These are phyloP conservation scores for Eurypyga helias DNA, from an alignment of 2,113 vertebrate genomes.

Conservation along the genomic window DNA sequence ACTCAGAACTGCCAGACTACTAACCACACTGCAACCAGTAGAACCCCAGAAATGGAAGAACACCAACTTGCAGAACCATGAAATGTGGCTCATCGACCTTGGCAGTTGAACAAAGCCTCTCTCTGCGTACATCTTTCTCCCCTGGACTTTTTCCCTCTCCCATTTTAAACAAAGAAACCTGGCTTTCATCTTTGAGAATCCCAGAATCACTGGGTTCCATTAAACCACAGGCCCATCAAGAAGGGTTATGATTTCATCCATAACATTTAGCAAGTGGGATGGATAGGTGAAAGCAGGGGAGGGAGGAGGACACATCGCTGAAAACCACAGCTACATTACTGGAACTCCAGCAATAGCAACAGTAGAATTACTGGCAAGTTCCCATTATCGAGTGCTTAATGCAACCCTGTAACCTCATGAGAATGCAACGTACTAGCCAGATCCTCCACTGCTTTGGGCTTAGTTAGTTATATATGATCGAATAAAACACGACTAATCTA, in stretches of 20 bases:
- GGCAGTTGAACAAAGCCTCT: background rate
- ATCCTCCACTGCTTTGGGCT: background rate
- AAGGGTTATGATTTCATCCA: background rate
- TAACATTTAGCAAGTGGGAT: background rate
- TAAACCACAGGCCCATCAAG: background rate
- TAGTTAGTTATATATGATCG: background rate
- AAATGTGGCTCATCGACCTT: background rate
- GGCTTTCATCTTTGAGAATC: background rate
- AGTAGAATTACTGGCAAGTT: background rate
- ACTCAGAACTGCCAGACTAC: background rate
- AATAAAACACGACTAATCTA: background rate
- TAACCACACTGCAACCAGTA: background rate
- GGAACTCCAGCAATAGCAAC: background rate
- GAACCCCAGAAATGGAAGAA: background rate
- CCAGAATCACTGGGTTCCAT: background rate
- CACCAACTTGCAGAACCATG: background rate
- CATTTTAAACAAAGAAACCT: background rate
- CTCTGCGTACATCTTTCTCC: background rate
- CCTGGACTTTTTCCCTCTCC: background rate
- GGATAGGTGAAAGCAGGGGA: background rate
- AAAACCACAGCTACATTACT: background rate
- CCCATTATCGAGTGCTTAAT: background rate
- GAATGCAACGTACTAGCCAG: background rate
- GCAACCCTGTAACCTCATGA: background rate
- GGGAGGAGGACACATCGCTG: background rate